A percentile compares a stretch with the other conserved stretches of the same genome.
Evolutionary conservation across 1,140 invertebrate genomes (phyloP).

Genomic region (Hyles vespertilio): DNA sequence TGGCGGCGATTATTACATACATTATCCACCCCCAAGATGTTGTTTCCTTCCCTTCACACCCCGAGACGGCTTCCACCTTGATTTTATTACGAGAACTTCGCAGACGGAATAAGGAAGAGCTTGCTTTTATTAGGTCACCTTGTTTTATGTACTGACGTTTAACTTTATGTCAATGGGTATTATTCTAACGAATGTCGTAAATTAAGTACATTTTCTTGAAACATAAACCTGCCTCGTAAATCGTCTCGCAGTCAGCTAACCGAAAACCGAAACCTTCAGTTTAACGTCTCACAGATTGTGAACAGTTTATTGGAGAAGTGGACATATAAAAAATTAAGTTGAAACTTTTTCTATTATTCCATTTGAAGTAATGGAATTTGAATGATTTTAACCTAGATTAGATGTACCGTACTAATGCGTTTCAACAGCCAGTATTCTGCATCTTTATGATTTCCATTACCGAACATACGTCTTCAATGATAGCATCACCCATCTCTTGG

Average conservation of each 20-base stretch:
- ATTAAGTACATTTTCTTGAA: background rate
- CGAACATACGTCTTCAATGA: no score
- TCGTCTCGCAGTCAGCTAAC: conserved; percentile 1
- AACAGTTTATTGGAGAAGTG: no score
- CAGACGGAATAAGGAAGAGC: background rate
- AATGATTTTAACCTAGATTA: no score
- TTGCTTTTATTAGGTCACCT: conserved; percentile 7
- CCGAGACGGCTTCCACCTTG: conserved; percentile 32
- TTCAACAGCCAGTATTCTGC: no score
- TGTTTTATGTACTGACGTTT: conserved; percentile 1
- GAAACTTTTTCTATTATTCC: no score
- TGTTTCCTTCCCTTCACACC: conserved; percentile 30
- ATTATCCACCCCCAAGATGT: conserved; percentile 46
- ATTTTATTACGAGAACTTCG: conserved; percentile 28
- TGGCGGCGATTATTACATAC: conserved; percentile 56
- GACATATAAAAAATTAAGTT: no score
- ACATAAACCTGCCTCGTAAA: conserved; percentile 9
- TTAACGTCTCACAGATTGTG: no score
- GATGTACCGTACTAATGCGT: no score
- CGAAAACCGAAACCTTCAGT: background rate
- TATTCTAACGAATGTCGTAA: conserved; percentile 6
- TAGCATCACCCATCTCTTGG: no score
- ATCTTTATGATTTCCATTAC: no score
- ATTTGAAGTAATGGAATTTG: no score
- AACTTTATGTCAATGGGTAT: conserved; percentile 6